A percentile compares a stretch with the other conserved stretches of the same genome.
Conservation (phyloP, 2,888 invertebrate genomes). For the Rapana venosa region DNA sequence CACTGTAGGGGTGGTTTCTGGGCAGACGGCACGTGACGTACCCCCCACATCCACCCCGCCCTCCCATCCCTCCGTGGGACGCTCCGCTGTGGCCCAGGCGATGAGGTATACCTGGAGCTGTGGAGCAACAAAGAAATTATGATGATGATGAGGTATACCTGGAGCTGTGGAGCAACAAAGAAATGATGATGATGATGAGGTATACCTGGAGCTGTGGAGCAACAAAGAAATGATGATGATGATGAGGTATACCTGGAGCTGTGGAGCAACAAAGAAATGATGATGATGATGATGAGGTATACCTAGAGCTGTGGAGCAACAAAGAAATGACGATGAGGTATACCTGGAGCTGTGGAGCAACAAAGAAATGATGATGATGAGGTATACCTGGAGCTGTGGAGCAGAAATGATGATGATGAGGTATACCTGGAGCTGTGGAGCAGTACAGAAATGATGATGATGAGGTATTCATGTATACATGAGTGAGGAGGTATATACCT, state of each 20-base stretch:
- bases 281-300: too few species aligned
- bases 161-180: constrained; percentile 48
- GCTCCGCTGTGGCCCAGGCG: constrained; percentile 63
- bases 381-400: constrained; percentile 57
- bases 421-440: constrained; percentile 56
- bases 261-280: too few species aligned
- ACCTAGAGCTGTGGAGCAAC: too few species aligned
- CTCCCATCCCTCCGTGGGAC: constrained; percentile 66
- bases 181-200: not conserved
- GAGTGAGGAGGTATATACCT: constrained; percentile 55
- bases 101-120: constrained; percentile 59
- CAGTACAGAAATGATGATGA: not conserved
- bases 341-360: too few species aligned
- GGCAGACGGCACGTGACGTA: constrained; percentile 60
- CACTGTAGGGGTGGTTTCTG: constrained; percentile 61
- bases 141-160: constrained; percentile 53
- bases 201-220: too few species aligned
- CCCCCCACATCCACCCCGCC: constrained; percentile 63
- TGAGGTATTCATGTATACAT: not conserved
- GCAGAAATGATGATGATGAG: constrained; percentile 42
- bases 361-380: too few species aligned
- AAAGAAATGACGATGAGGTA: too few species aligned
- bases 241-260: constrained; percentile 60
- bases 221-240: not conserved
- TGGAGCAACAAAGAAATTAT: not conserved